Evolutionary conservation across 2,888 invertebrate genomes (phyloP).

Genomic region (Hypercompe scribonia): DNA sequence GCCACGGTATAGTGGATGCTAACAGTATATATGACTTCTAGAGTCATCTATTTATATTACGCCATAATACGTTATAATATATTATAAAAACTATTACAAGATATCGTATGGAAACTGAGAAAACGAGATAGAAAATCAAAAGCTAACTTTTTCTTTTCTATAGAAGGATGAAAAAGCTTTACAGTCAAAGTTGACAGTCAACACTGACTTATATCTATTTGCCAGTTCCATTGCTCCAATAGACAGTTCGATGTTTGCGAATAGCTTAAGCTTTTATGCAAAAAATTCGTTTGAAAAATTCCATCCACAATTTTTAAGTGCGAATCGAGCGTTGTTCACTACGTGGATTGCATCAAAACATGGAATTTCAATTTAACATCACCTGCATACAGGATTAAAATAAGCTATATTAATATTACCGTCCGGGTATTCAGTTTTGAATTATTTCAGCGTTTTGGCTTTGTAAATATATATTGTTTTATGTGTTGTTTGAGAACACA

Average conservation of each 20-base stretch:
- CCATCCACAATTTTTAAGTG: slow-evolving; percentile 39
- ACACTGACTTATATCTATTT: slow-evolving; percentile 21
- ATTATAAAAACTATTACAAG: too few relatives aligned
- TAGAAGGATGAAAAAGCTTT: not conserved
- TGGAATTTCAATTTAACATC: slow-evolving; percentile 65
- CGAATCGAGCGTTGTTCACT: slow-evolving; percentile 35
- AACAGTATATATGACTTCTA: too few relatives aligned
- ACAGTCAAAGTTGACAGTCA: not conserved
- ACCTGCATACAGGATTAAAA: slow-evolving; percentile 55
- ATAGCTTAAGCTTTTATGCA: slow-evolving; percentile 26
- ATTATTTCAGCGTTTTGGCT: slow-evolving; percentile 1
- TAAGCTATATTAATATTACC: slow-evolving; percentile 28
- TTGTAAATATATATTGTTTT: not conserved
- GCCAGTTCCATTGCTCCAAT: slow-evolving; percentile 6
- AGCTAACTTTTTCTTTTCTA: not conserved
- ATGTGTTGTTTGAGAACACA: not conserved
- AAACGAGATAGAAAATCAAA: not conserved
- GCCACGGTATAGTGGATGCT: too few relatives aligned
- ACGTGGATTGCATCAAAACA: slow-evolving; percentile 50
- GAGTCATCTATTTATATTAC: too few relatives aligned
- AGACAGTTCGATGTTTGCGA: slow-evolving; percentile 22
- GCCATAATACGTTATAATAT: too few relatives aligned
- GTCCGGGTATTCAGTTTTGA: slow-evolving; percentile 9
- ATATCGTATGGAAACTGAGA: too few relatives aligned
- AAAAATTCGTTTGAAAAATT: slow-evolving; percentile 30